Evolutionary conservation across 2,797 vertebrate species (phyloP).

Genomic region (Huso huso): DNA sequence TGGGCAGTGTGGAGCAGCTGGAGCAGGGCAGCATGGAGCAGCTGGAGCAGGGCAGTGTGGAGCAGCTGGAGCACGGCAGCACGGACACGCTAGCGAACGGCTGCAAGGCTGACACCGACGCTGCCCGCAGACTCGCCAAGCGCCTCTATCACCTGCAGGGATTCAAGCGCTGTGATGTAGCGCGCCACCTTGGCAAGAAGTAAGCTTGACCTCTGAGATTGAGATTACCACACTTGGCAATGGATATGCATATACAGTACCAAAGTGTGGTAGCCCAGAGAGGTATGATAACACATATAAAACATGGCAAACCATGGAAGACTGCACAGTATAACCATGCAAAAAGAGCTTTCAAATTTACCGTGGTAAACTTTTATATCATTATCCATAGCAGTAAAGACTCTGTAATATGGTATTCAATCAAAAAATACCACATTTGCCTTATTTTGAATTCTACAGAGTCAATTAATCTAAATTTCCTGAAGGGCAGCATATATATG

Average conservation of each 20-base stretch:
- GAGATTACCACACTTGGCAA: too few relatives aligned
- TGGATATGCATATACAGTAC: too few relatives aligned
- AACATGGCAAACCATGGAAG: too few relatives aligned
- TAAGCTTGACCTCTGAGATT: conserved; percentile 44
- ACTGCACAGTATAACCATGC: too few relatives aligned
- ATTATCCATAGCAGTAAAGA: too few relatives aligned
- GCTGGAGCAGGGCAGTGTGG: conserved; percentile 56
- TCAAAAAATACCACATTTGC: too few relatives aligned
- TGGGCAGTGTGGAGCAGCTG: conserved; percentile 76
- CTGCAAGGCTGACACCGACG: conserved; percentile 75
- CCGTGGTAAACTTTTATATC: too few relatives aligned
- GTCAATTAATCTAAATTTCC: too few relatives aligned
- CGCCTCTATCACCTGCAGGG: conserved; percentile 88
- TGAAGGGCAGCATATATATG: too few relatives aligned
- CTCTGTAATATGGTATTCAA: too few relatives aligned
- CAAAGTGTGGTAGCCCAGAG: background rate
- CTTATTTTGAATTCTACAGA: too few relatives aligned
- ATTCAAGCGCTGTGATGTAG: conserved; percentile 92
- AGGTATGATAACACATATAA: background rate
- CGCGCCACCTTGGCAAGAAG: conserved; percentile 93
- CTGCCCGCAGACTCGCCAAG: conserved; percentile 85
- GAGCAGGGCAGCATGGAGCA: conserved; percentile 48
- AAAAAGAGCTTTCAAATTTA: too few relatives aligned
- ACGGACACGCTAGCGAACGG: conserved; percentile 82
- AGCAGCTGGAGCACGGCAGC: conserved; percentile 33